phyloP scores from a whole-genome alignment of 2,888 invertebrate genomes.

The Drosophila multiciliata region DNA sequence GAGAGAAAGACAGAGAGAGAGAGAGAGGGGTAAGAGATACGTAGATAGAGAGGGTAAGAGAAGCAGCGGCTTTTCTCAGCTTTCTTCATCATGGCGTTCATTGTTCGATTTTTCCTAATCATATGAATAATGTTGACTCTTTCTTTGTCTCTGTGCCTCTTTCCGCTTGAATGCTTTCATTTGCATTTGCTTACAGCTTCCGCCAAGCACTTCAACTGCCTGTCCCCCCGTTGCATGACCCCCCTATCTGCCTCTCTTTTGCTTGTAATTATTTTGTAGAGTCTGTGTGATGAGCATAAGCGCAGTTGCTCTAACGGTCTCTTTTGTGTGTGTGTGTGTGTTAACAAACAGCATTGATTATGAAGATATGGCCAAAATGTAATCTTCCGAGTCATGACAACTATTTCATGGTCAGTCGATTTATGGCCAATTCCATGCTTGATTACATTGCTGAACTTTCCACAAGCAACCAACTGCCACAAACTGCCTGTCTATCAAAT shows the following conservation, averaged over 20 bases:
- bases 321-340: slow-evolving; percentile 9
- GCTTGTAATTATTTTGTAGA: slow-evolving; percentile 47
- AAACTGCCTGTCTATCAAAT: slow-evolving; percentile 11
- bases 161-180: slow-evolving; percentile 75
- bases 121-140: slow-evolving; percentile 66
- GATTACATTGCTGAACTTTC: slow-evolving; percentile 36
- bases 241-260: neutral
- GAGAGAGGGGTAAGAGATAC: neutral
- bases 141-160: slow-evolving; percentile 44
- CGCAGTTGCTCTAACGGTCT: slow-evolving; percentile 53
- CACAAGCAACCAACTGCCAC: slow-evolving; percentile 27
- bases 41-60: neutral
- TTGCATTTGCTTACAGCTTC: slow-evolving; percentile 67
- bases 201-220: slow-evolving; percentile 39
- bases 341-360: slow-evolving; percentile 20
- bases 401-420: slow-evolving; percentile 50
- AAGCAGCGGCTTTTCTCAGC: slow-evolving; percentile 41
- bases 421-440: slow-evolving; percentile 43
- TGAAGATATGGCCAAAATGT: slow-evolving; percentile 33
- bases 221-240: neutral
- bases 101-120: slow-evolving; percentile 79
- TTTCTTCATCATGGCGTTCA: slow-evolving; percentile 56
- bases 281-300: slow-evolving; percentile 58
- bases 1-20: neutral
- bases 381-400: slow-evolving; percentile 23